Evolutionary conservation across 2,113 vertebrate genomes (phyloP).

Genomic region (Herpailurus yagouaroundi): DNA sequence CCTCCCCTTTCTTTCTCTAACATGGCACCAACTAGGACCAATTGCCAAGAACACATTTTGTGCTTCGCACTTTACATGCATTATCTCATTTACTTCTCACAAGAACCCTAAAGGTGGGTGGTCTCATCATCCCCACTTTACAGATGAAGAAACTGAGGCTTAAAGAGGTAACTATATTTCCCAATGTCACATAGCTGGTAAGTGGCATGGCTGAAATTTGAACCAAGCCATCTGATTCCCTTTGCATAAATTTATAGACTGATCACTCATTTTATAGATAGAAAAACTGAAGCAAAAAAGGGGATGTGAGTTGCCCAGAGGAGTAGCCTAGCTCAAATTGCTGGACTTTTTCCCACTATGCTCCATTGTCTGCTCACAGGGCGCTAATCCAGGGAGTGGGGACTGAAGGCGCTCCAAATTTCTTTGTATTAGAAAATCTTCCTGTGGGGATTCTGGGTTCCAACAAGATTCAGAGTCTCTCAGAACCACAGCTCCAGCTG

Average conservation of each 20-base stretch:
- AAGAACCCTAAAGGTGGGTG: neutral
- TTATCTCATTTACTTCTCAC: neutral
- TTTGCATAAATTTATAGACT: neutral
- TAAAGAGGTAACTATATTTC: neutral
- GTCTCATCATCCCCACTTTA: slow-evolving; percentile 25
- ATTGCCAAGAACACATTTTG: neutral
- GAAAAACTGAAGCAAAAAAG: slow-evolving; percentile 5
- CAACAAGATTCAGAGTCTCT: slow-evolving; percentile 21
- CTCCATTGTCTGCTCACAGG: neutral
- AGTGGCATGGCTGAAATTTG: neutral
- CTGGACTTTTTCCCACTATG: neutral
- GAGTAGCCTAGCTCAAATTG: neutral
- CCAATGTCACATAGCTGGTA: neutral
- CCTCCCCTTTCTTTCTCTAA: neutral
- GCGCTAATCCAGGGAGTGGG: neutral
- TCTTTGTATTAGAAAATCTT: neutral
- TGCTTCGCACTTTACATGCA: neutral
- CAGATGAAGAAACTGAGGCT: slow-evolving; percentile 14
- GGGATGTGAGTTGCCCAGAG: neutral
- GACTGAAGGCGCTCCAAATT: neutral
- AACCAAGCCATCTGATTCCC: neutral
- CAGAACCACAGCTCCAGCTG: neutral
- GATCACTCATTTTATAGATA: neutral
- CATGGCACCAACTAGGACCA: neutral
- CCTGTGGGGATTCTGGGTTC: slow-evolving; percentile 6